Conservation (phyloP, 2,888 invertebrate genomes). For the Chydorus sphaericus region DNA sequence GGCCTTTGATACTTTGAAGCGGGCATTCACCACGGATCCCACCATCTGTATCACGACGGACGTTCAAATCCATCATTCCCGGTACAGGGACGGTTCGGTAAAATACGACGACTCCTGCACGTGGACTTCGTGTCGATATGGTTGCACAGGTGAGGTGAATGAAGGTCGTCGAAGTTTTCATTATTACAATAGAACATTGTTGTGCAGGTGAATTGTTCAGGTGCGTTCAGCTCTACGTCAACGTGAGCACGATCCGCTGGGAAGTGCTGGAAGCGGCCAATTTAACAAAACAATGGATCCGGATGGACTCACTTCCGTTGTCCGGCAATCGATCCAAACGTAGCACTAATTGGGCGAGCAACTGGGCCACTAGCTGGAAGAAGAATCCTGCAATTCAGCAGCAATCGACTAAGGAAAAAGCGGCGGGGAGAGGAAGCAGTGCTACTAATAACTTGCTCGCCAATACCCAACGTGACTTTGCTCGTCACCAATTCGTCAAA, state of each 20-base stretch:
- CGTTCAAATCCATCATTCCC: not conserved
- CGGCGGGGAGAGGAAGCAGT: no score
- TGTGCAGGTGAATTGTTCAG: not conserved
- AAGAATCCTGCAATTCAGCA: no score
- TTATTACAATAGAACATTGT: no score
- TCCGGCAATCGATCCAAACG: no score
- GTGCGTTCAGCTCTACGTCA: not conserved
- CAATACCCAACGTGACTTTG: not conserved
- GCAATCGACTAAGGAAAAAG: no score
- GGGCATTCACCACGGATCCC: not conserved
- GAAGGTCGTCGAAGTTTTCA: no score
- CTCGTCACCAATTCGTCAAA: not conserved
- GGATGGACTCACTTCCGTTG: not conserved
- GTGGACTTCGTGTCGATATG: slow-evolving; percentile 14
- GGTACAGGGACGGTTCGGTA: slow-evolving; percentile 1
- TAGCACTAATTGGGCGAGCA: not conserved
- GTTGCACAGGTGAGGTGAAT: slow-evolving; percentile 14
- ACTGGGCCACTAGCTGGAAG: not conserved
- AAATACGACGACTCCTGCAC: slow-evolving; percentile 4
- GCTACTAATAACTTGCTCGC: not conserved
- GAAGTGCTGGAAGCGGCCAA: not conserved
- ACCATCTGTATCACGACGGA: slow-evolving; percentile 7
- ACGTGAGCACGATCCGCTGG: not conserved
- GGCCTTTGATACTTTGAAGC: slow-evolving; percentile 1
- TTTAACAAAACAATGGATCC: not conserved